Evolutionary conservation across 2,888 invertebrate genomes (phyloP).

Genomic region (Euzetes globulus): DNA sequence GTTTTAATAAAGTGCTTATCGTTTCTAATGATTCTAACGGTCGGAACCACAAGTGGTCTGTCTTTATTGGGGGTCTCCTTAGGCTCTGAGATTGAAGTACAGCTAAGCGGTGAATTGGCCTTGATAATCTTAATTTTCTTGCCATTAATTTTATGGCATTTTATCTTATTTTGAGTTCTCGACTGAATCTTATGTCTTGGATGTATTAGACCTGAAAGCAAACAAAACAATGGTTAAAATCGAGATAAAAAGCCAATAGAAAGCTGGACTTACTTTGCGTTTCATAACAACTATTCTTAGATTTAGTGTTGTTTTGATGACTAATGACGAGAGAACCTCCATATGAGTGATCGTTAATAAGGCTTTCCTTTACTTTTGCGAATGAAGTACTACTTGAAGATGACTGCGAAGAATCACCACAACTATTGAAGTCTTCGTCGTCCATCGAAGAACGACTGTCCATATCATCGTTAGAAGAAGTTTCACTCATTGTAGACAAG

Average conservation of each 20-base stretch:
- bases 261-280: conserved; percentile 24
- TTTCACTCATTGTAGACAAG: conserved; percentile 4
- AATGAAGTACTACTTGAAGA: conserved; percentile 20
- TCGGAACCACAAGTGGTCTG: background rate
- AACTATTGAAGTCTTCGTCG: conserved; percentile 15
- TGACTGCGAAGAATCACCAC: background rate
- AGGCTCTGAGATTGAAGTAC: background rate
- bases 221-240: background rate
- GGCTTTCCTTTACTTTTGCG: conserved; percentile 21
- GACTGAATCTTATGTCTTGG: conserved; percentile 17
- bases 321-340: conserved; percentile 31
- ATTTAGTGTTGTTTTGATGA: conserved; percentile 10
- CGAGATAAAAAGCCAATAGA: background rate
- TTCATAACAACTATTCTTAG: conserved; percentile 15
- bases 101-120: conserved; percentile 8
- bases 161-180: background rate
- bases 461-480: background rate
- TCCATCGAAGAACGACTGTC: background rate
- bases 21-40: conserved; percentile 19
- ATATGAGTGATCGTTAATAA: conserved; percentile 36
- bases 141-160: conserved; percentile 25
- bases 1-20: conserved; percentile 21
- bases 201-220: conserved; percentile 11
- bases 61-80: background rate
- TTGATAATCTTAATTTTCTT: conserved; percentile 17